These are phyloP conservation scores for Iphiclides podalirius DNA, from an alignment of 2,888 invertebrate genomes.

Conservation along the genomic window DNA sequence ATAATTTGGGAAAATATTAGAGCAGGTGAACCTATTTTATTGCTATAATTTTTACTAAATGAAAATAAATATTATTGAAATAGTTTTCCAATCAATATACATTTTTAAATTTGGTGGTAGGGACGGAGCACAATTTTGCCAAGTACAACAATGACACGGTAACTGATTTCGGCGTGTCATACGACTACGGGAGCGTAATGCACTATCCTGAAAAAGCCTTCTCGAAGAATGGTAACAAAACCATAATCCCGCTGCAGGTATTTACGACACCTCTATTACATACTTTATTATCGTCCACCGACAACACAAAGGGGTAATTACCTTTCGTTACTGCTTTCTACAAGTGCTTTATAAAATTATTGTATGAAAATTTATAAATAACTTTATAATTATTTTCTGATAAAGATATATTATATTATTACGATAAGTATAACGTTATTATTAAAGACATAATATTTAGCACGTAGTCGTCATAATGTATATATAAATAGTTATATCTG, in stretches of 20 bases:
- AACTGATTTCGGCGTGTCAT: slow-evolving; percentile 83
- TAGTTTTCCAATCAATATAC: too few relatives aligned
- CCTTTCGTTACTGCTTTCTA: too few relatives aligned
- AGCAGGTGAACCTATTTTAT: slow-evolving; percentile 63
- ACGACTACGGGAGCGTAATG: slow-evolving; percentile 87
- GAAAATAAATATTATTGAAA: background rate
- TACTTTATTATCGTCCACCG: background rate
- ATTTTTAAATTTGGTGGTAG: too few relatives aligned
- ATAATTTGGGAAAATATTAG: slow-evolving; percentile 87
- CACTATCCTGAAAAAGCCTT: slow-evolving; percentile 86
- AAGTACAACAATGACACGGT: slow-evolving; percentile 83
- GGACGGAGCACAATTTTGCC: slow-evolving; percentile 81
- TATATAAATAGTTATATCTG: too few relatives aligned
- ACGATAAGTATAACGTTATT: background rate
- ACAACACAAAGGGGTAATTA: too few relatives aligned
- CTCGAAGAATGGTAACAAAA: slow-evolving; percentile 82
- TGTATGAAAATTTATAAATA: background rate
- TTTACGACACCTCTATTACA: background rate
- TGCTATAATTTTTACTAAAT: too few relatives aligned
- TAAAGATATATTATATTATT: background rate
- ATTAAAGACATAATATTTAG: too few relatives aligned
- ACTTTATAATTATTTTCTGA: background rate
- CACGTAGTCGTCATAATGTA: too few relatives aligned
- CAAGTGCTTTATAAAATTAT: background rate
- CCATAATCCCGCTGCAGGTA: slow-evolving; percentile 81